Percentiles rank a stretch among this genome's conserved stretches.
These are phyloP conservation scores for Herminia tarsipennalis DNA, from an alignment of 2,888 invertebrate genomes.

Conservation along the genomic window DNA sequence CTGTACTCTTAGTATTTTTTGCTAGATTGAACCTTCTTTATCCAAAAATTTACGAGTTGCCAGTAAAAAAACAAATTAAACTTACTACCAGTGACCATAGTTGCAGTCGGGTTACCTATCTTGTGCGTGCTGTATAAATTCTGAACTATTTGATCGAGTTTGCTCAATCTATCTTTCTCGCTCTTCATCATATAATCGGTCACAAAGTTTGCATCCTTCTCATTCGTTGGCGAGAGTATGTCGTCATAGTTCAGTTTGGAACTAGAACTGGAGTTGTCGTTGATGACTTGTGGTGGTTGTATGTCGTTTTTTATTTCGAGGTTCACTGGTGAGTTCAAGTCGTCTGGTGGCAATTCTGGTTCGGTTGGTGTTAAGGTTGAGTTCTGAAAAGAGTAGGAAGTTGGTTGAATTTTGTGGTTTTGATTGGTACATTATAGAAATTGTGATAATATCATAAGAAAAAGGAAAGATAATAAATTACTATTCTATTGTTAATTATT, in stretches of 20 bases:
- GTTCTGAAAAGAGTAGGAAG: constrained; percentile 56
- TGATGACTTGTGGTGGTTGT: constrained; percentile 46
- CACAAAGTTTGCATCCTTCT: constrained; percentile 45
- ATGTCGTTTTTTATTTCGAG: constrained; percentile 57
- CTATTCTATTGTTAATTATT: no score
- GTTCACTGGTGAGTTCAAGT: constrained; percentile 55
- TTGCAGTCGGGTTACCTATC: constrained; percentile 61
- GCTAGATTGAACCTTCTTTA: no score
- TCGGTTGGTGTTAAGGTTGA: constrained; percentile 67
- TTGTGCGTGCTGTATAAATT: constrained; percentile 78
- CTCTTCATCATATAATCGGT: constrained; percentile 51
- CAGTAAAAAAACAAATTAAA: background rate
- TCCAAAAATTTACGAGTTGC: no score
- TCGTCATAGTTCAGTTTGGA: constrained; percentile 57
- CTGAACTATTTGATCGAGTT: constrained; percentile 78
- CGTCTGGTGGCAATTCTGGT: constrained; percentile 50
- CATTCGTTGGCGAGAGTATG: constrained; percentile 48
- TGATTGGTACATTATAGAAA: background rate
- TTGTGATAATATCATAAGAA: background rate
- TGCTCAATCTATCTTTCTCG: constrained; percentile 76
- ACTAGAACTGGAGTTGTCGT: constrained; percentile 56
- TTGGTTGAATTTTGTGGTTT: background rate
- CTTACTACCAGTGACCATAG: constrained; percentile 51
- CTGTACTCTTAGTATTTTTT: no score
- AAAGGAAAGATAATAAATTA: no score